Evolutionary conservation across 2,113 vertebrate species (phyloP).

Genomic region (Hyla sarda): DNA sequence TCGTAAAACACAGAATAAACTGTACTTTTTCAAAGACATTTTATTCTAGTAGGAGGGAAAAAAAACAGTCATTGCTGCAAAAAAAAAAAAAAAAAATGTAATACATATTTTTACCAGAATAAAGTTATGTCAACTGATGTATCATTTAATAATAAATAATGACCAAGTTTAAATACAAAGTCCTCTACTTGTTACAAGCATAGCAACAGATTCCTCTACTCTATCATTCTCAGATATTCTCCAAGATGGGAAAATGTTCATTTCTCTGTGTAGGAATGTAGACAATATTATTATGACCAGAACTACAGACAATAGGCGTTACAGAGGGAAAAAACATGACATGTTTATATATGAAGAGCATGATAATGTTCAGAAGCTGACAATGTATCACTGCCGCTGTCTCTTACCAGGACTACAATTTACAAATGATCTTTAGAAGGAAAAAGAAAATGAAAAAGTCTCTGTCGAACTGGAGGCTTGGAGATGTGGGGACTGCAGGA

Average conservation of each 20-base stretch:
- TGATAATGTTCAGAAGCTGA: conserved; percentile 79
- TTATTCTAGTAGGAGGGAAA: conserved; percentile 85
- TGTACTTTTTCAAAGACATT: conserved; percentile 87
- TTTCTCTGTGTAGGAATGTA: conserved; percentile 83
- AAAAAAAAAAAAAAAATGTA: conserved; percentile 71
- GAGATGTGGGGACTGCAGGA: conserved; percentile 70
- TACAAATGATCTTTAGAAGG: conserved; percentile 81
- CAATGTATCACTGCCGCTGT: conserved; percentile 77
- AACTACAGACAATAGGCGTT: conserved; percentile 84
- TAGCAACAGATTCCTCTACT: conserved; percentile 88
- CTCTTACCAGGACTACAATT: conserved; percentile 82
- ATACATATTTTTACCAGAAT: conserved; percentile 87
- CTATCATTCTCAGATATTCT: conserved; percentile 80
- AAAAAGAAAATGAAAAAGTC: conserved; percentile 78
- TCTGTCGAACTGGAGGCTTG: conserved; percentile 67
- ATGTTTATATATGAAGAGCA: conserved; percentile 77
- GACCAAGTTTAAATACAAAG: conserved; percentile 93
- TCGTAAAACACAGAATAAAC: conserved; percentile 87
- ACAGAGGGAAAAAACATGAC: conserved; percentile 79
- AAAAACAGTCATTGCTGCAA: conserved; percentile 82
- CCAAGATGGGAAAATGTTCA: conserved; percentile 79
- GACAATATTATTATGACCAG: conserved; percentile 82
- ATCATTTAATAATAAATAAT: conserved; percentile 85
- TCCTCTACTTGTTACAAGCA: conserved; percentile 86
- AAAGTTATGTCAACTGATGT: conserved; percentile 87